These are phyloP conservation scores for Trichechus manatus DNA, from an alignment of 2,113 vertebrate genomes.

Conservation along the genomic window DNA sequence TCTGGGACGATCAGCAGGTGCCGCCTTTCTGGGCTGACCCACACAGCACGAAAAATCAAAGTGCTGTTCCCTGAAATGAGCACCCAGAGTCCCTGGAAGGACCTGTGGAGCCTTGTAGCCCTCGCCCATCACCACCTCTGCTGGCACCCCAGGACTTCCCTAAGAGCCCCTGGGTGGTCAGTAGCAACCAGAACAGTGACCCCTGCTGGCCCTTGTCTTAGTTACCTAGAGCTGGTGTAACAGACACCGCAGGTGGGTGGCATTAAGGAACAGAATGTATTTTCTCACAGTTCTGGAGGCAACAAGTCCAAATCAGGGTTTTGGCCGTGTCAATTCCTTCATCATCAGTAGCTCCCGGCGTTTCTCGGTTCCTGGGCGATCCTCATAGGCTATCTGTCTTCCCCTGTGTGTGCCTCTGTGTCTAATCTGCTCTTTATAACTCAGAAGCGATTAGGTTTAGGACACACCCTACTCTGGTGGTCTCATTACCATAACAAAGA, in stretches of 20 bases:
- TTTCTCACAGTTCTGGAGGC: background rate
- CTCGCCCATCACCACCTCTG: background rate
- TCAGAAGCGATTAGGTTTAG: background rate
- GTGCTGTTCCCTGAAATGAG: background rate
- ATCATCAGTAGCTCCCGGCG: background rate
- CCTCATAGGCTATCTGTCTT: background rate
- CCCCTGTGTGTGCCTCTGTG: too few relatives aligned
- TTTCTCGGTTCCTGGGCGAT: background rate
- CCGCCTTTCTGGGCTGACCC: background rate
- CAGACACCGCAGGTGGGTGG: background rate
- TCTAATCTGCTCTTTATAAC: background rate
- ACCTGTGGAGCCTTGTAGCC: background rate
- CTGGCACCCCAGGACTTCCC: background rate
- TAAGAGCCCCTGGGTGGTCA: accelerated
- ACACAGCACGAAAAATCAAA: background rate
- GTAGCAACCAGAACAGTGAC: background rate
- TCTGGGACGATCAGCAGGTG: background rate
- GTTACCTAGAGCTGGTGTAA: background rate
- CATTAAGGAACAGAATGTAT: background rate
- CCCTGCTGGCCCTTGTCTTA: background rate
- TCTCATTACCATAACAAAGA: background rate
- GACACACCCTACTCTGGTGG: background rate
- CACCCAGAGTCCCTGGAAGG: background rate
- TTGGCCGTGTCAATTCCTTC: background rate
- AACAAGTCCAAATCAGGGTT: background rate